Conservation (phyloP, 2,113 vertebrate genomes). For the Cisticola juncidis region DNA sequence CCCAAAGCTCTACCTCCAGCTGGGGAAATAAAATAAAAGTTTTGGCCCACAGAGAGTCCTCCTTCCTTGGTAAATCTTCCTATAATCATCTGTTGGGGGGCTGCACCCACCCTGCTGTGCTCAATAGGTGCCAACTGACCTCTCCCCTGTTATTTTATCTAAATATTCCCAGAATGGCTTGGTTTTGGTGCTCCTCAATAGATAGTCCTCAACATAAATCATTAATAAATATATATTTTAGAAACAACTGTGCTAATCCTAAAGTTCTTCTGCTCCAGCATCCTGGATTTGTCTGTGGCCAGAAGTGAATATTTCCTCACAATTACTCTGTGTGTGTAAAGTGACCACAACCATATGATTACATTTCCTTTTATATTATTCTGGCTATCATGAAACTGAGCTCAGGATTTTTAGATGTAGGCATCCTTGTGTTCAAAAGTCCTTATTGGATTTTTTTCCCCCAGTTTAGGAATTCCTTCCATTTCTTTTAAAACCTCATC, state of each 20-base stretch:
- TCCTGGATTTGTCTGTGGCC: rapidly evolving
- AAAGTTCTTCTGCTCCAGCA: background rate
- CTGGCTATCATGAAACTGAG: background rate
- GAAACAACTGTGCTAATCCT: background rate
- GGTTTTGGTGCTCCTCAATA: background rate
- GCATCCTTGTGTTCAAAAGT: background rate
- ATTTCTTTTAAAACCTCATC: background rate
- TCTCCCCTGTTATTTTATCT: background rate
- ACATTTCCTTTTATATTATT: background rate
- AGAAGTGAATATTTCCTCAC: background rate
- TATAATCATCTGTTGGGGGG: background rate
- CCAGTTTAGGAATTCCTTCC: background rate
- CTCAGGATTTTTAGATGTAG: background rate
- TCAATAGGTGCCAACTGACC: background rate
- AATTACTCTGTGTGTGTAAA: background rate
- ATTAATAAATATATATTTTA: background rate
- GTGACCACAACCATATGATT: background rate
- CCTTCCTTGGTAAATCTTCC: background rate
- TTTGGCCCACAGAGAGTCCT: background rate
- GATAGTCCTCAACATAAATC: background rate
- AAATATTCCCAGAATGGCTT: background rate
- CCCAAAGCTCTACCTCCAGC: rapidly evolving
- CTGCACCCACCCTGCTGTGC: background rate
- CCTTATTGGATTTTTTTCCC: background rate
- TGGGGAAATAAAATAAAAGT: background rate